Evolutionary conservation across 2,797 vertebrate genomes (phyloP).

Genomic region (Pristis pectinata): DNA sequence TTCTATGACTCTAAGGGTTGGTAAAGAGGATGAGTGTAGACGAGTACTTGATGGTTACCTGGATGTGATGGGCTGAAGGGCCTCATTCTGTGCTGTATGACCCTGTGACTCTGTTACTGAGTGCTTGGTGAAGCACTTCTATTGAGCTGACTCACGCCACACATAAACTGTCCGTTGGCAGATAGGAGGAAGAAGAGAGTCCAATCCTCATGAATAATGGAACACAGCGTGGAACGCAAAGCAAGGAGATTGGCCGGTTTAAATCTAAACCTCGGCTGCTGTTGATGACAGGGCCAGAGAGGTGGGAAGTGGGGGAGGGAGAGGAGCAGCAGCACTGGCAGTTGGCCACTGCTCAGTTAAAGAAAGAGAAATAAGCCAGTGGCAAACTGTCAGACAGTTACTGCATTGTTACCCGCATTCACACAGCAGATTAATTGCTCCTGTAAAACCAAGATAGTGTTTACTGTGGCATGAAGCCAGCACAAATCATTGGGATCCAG

Average conservation of each 20-base stretch:
- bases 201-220: neutral
- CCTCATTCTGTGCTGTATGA: too few relatives aligned
- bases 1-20: too few relatives aligned
- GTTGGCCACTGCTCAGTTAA: neutral
- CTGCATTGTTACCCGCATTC: constrained; percentile 16
- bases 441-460: constrained; percentile 17
- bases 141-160: neutral
- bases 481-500: neutral
- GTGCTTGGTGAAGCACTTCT: neutral
- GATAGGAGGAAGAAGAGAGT: too few relatives aligned
- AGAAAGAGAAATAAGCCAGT: neutral
- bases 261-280: neutral
- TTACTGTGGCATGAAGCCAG: constrained; percentile 12
- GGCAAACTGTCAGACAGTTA: constrained; percentile 16
- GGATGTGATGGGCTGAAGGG: too few relatives aligned
- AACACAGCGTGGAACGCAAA: neutral
- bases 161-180: neutral
- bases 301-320: neutral
- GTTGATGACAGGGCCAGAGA: neutral
- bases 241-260: neutral
- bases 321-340: neutral
- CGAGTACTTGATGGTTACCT: too few relatives aligned
- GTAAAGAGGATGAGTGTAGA: too few relatives aligned
- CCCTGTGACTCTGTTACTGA: too few relatives aligned
- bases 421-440: constrained; percentile 18